These are phyloP conservation scores for Brachionus rubens DNA, from an alignment of 1,140 invertebrate genomes.

Conservation along the genomic window DNA sequence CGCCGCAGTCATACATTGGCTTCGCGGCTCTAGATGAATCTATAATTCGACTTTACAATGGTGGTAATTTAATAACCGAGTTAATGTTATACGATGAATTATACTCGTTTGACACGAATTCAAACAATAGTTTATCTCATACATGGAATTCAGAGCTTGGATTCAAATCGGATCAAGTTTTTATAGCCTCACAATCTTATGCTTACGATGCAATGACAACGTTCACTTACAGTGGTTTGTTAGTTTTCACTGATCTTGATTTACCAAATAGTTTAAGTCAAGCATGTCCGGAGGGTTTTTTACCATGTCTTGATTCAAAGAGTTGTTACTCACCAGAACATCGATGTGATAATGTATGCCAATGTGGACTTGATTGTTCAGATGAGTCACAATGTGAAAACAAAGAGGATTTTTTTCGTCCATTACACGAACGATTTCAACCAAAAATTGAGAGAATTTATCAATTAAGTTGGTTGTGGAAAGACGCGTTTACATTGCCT, in stretches of 20 bases:
- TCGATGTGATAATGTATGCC: slow-evolving; percentile 71
- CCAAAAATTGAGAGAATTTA: slow-evolving; percentile 64
- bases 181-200: slow-evolving; percentile 40
- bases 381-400: slow-evolving; percentile 79
- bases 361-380: slow-evolving; percentile 76
- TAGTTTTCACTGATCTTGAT: slow-evolving; percentile 80
- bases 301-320: slow-evolving; percentile 69
- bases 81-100: slow-evolving; percentile 42
- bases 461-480: slow-evolving; percentile 37
- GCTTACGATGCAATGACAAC: slow-evolving; percentile 48
- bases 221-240: slow-evolving; percentile 69
- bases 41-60: slow-evolving; percentile 12
- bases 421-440: too few relatives aligned
- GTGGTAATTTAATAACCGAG: slow-evolving; percentile 3
- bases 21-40: slow-evolving; percentile 74
- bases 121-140: slow-evolving; percentile 36
- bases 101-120: slow-evolving; percentile 28
- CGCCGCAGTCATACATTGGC: slow-evolving; percentile 86
- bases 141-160: slow-evolving; percentile 23
- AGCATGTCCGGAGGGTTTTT: slow-evolving; percentile 67
- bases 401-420: slow-evolving; percentile 68
- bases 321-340: slow-evolving; percentile 73
- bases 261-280: slow-evolving; percentile 51
- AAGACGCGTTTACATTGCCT: slow-evolving; percentile 51
- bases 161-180: background rate